phyloP scores from a whole-genome alignment of 2,113 vertebrate genomes.

The Cervus canadensis region DNA sequence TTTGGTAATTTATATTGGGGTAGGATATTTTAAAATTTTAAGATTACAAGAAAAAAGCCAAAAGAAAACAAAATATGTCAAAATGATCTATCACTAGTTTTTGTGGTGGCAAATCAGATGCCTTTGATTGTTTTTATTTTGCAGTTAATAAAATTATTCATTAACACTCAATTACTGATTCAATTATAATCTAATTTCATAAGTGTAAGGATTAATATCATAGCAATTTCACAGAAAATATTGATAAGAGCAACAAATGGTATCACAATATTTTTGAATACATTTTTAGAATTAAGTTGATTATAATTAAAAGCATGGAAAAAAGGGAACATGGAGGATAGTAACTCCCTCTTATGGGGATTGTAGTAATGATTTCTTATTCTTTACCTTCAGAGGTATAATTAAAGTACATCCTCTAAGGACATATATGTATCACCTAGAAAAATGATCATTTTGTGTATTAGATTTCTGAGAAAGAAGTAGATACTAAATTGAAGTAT shows the following conservation, averaged over 20 bases:
- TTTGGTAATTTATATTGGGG: background rate
- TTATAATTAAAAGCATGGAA: constrained; percentile 45
- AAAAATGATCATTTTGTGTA: background rate
- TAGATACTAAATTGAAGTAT: background rate
- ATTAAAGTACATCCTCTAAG: constrained; percentile 39
- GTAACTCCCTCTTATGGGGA: constrained; percentile 12
- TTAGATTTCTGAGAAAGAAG: background rate
- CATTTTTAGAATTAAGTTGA: constrained; percentile 39
- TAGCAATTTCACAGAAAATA: constrained; percentile 6
- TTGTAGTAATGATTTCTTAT: constrained; percentile 18
- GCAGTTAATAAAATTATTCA: constrained; percentile 13
- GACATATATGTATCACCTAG: background rate
- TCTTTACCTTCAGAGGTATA: constrained; percentile 41
- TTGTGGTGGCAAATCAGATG: background rate
- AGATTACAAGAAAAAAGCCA: background rate
- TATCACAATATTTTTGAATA: background rate
- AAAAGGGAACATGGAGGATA: background rate
- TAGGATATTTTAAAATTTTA: background rate
- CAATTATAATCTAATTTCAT: background rate
- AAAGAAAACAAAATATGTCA: background rate
- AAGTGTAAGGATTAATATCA: background rate
- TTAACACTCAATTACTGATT: background rate
- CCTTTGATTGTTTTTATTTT: background rate
- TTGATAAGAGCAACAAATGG: background rate
- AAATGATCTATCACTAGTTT: background rate